phyloP scores from a whole-genome alignment of 2,888 invertebrate species.

The Machimus rusticus region DNA sequence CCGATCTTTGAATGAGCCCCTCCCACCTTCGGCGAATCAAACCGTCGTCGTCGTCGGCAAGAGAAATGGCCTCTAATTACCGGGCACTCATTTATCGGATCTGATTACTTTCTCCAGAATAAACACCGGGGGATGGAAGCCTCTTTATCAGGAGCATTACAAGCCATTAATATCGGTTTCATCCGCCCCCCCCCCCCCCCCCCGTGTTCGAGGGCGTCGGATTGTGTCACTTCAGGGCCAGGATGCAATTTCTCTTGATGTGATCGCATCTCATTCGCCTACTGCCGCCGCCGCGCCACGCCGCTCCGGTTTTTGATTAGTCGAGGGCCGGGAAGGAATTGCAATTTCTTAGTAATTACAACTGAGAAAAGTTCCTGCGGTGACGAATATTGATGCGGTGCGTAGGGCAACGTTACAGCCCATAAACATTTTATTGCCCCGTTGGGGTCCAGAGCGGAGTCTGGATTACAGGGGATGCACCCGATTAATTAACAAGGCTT shows the following conservation, averaged over 20 bases:
- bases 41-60: neutral
- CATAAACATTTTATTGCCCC: neutral
- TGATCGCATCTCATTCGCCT: conserved; percentile 30
- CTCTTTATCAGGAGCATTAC: conserved; percentile 46
- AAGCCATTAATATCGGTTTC: conserved; percentile 46
- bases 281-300: neutral
- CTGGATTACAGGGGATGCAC: neutral
- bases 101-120: conserved; percentile 47
- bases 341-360: conserved; percentile 20
- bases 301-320: neutral
- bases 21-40: neutral
- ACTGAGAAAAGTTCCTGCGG: neutral
- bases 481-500: neutral
- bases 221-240: conserved; percentile 39
- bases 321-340: neutral
- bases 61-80: conserved; percentile 48
- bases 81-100: conserved; percentile 47
- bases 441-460: neutral
- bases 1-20: neutral
- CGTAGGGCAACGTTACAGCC: neutral
- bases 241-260: conserved; percentile 29
- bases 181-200: conserved; percentile 22
- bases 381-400: neutral
- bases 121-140: conserved; percentile 42
- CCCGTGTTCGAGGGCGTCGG: conserved; percentile 35